Conservation (phyloP, 2,113 vertebrate genomes). For the Gymnorhina tibicen region DNA sequence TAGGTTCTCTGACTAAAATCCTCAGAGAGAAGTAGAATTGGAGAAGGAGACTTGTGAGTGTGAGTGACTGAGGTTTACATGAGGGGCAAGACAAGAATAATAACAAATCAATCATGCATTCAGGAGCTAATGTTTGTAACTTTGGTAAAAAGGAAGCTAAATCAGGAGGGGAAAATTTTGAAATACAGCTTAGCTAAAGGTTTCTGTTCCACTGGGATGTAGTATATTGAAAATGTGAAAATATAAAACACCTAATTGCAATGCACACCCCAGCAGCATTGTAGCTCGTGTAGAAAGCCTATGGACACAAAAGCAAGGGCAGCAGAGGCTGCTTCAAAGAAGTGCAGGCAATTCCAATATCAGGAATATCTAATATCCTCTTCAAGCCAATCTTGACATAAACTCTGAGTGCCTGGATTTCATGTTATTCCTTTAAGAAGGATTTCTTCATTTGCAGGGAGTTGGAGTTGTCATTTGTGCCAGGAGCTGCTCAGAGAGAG, state of each 20-base stretch:
- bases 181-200: not conserved
- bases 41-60: not conserved
- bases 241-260: not conserved
- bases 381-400: not conserved
- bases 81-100: not conserved
- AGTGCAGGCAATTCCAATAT: not conserved
- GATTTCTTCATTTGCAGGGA: conserved; percentile 77
- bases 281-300: not conserved
- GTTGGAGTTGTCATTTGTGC: conserved; percentile 98
- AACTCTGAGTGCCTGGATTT: not conserved
- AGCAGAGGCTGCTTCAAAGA: not conserved
- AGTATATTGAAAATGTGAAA: not conserved
- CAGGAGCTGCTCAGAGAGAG: conserved; percentile 92
- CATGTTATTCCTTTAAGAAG: conserved; percentile 2
- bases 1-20: not conserved
- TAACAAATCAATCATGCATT: not conserved
- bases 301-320: not conserved
- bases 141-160: conserved; percentile 3
- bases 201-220: not conserved
- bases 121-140: not conserved
- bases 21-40: not conserved
- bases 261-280: not conserved
- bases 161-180: not conserved
- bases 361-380: not conserved
- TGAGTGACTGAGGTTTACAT: not conserved